phyloP scores from a whole-genome alignment of 2,888 invertebrate species.

The Drepanosiphum platanoidis region DNA sequence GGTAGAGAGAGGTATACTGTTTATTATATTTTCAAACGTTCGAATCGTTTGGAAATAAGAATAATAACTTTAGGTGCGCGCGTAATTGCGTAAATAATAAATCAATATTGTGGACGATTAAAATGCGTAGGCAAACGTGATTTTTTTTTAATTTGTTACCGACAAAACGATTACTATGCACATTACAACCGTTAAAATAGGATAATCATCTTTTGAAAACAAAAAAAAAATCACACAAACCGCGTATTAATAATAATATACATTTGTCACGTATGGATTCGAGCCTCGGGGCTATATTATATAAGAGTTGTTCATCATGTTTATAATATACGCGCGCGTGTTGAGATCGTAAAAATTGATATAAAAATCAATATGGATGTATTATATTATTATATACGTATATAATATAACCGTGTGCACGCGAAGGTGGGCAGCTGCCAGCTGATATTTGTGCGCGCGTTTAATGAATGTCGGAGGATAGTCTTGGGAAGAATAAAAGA shows the following conservation, averaged over 20 bases:
- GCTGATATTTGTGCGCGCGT: neutral
- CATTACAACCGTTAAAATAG: neutral
- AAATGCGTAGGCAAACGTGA: neutral
- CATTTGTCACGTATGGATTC: neutral
- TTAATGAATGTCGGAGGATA: neutral
- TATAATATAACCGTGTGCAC: neutral
- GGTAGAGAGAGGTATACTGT: too few relatives aligned
- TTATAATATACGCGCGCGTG: neutral
- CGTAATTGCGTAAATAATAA: too few relatives aligned
- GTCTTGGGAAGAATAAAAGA: constrained; percentile 22
- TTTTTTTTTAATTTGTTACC: too few relatives aligned
- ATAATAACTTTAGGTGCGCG: too few relatives aligned
- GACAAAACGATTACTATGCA: neutral
- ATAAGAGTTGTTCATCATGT: neutral
- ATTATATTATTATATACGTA: neutral
- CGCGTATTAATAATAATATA: too few relatives aligned
- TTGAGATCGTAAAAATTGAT: neutral
- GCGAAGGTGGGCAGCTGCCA: constrained; percentile 4
- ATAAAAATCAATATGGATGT: neutral
- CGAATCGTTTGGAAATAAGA: too few relatives aligned
- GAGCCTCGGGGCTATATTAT: neutral
- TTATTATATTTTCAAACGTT: too few relatives aligned
- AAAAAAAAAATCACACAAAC: too few relatives aligned
- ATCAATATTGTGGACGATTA: too few relatives aligned
- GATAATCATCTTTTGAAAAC: neutral